A percentile compares a stretch with the other conserved stretches of the same genome.
phyloP scores from a whole-genome alignment of 1,140 invertebrate species.

The Oreohelix idahoensis region DNA sequence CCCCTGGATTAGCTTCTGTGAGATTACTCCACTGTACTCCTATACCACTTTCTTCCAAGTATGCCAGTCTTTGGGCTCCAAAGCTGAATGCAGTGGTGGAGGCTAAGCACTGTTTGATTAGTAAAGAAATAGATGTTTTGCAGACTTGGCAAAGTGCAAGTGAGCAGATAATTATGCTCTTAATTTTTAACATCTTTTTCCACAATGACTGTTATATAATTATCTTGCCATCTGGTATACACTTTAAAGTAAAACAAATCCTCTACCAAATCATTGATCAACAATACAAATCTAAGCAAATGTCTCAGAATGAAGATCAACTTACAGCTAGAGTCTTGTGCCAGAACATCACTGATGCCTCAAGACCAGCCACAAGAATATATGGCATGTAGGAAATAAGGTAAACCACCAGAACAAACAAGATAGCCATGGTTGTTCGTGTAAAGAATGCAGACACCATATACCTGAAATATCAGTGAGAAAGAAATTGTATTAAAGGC shows the following conservation, averaged over 20 bases:
- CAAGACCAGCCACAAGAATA: conserved; percentile 70
- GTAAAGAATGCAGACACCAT: conserved; percentile 73
- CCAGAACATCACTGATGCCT: conserved; percentile 67
- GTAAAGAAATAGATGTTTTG: background rate
- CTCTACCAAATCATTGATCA: background rate
- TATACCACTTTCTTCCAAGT: conserved; percentile 69
- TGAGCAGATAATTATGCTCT: background rate
- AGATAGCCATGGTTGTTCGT: conserved; percentile 72
- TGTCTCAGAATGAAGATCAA: conserved; percentile 27
- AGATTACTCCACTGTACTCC: conserved; percentile 74
- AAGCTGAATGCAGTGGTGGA: conserved; percentile 73
- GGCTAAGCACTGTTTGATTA: conserved; percentile 65
- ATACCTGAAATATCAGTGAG: conserved; percentile 69
- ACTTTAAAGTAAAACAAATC: too few species aligned
- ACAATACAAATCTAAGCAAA: background rate
- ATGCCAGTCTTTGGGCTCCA: conserved; percentile 56
- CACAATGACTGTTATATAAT: too few species aligned
- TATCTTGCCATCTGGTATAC: too few species aligned
- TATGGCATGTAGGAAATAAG: conserved; percentile 74
- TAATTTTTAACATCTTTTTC: too few species aligned
- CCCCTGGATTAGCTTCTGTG: conserved; percentile 63
- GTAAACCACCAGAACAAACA: conserved; percentile 72
- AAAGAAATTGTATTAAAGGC: too few species aligned
- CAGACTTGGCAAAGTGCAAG: background rate
- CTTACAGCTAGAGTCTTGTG: conserved; percentile 72